Evolutionary conservation across 2,888 invertebrate species (phyloP), one percentile per base, ranked within the genome.

Genomic region (Pollenia angustigena): DNA sequence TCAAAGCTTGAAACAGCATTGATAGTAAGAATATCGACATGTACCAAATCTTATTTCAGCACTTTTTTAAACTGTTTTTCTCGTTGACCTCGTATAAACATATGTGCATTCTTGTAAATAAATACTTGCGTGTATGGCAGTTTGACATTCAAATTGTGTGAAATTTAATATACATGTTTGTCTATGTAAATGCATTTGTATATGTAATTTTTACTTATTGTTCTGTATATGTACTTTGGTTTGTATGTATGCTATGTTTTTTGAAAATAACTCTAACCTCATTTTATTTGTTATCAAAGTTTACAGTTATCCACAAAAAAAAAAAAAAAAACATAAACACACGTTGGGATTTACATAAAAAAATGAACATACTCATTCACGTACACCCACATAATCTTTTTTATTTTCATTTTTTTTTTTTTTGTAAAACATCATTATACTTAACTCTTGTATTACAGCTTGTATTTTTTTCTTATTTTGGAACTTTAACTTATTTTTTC

Each of bases 181-280:
- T 42, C 1, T 42, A 1, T 74, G 48, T n/a, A 60, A n/a, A 23
- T 52, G 32, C 18, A 12, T 46, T 18, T 50, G 54, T 64, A 14
- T 71, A 23, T 52, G 6, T 74, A 69, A 40, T 68, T 48, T 56
- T 58, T 58, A 50, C 14, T 74, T 74, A 40, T 60, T 50, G 50
- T 56, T 18, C 40, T n/a, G 11, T 32, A 7, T 58, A n/a, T n/a
- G n/a, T n/a, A 14, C 14, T 58, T 23, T 23, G 3, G 2, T 23
- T 23, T 9, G 48, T 32, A 16, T 48, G 11, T 64, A 42, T 11
- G 42, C n/a, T n/a, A n/a, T n/a, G n/a, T n/a, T 62, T 75, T 81
- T 46, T 46, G 72, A 46, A 72, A 85, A 72, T 78, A 66, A 18
- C 60, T 81, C 56, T 81, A 76, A 81, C 76, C 76, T 78, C 81